phyloP scores from a whole-genome alignment of 2,113 vertebrate species.

The Corvus moneduloides region DNA sequence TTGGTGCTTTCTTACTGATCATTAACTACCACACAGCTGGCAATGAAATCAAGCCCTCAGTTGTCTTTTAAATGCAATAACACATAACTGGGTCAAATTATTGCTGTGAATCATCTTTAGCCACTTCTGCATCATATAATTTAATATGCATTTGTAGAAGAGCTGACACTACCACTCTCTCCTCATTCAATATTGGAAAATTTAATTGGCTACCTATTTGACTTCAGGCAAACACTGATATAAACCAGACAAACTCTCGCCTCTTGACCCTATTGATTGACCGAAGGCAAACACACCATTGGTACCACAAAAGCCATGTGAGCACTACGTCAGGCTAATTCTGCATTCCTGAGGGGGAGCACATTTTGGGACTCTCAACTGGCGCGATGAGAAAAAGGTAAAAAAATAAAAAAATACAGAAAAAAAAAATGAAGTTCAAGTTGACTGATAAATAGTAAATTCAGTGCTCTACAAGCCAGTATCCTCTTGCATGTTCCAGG shows the following conservation, averaged over 20 bases:
- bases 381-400: background rate
- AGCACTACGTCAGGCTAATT: background rate
- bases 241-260: constrained; percentile 60
- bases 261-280: constrained; percentile 66
- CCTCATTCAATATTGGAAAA: constrained; percentile 63
- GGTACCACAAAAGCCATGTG: background rate
- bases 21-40: constrained; percentile 43
- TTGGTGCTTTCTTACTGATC: constrained; percentile 18
- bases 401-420: background rate
- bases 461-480: background rate
- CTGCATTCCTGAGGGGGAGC: background rate
- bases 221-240: constrained; percentile 62
- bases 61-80: constrained; percentile 17
- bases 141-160: constrained; percentile 61
- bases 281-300: constrained; percentile 35
- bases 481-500: background rate
- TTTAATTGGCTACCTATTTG: constrained; percentile 69
- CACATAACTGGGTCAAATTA: constrained; percentile 53
- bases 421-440: background rate
- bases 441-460: constrained; percentile 35
- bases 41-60: constrained; percentile 9
- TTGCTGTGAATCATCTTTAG: constrained; percentile 42
- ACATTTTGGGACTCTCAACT: background rate
- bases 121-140: constrained; percentile 52
- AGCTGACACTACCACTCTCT: constrained; percentile 49